phyloP scores from a whole-genome alignment of 2,888 invertebrate species.

The Microdon myrmicae region DNA sequence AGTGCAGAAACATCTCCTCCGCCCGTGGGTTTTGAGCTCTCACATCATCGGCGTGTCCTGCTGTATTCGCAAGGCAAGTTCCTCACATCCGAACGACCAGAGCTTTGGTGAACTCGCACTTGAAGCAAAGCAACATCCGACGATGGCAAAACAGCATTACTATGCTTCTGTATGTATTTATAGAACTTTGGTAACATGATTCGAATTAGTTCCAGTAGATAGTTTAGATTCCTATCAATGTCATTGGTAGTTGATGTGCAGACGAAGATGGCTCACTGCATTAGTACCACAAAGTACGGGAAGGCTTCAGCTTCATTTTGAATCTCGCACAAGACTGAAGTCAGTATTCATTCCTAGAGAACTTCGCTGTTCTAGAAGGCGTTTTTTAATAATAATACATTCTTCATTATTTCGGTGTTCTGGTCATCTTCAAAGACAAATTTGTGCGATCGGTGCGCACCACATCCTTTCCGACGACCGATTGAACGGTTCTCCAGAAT shows the following conservation, averaged over 20 bases:
- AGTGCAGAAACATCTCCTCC: conserved; percentile 94
- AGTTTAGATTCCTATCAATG: conserved; percentile 91
- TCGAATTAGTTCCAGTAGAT: conserved; percentile 85
- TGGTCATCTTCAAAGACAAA: conserved; percentile 93
- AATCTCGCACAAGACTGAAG: conserved; percentile 91
- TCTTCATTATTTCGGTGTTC: conserved; percentile 90
- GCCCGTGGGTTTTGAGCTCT: conserved; percentile 90
- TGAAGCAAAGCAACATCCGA: conserved; percentile 94
- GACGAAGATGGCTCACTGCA: conserved; percentile 94
- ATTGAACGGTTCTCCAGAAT: conserved; percentile 88
- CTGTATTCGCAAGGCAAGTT: conserved; percentile 91
- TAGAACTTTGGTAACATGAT: conserved; percentile 90
- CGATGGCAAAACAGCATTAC: conserved; percentile 94
- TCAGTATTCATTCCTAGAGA: conserved; percentile 87
- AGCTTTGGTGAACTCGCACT: conserved; percentile 88
- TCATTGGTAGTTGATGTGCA: conserved; percentile 93
- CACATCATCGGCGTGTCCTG: conserved; percentile 91
- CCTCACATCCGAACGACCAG: conserved; percentile 94
- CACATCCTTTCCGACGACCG: conserved; percentile 95
- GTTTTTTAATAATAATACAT: conserved; percentile 90
- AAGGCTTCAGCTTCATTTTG: conserved; percentile 95
- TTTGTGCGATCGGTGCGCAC: conserved; percentile 89
- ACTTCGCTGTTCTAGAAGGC: conserved; percentile 87
- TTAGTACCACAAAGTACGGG: conserved; percentile 96
- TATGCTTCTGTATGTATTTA: conserved; percentile 81